A percentile compares a stretch with the other conserved stretches of the same genome.
phyloP scores from a whole-genome alignment of 2,888 invertebrate genomes.

The Horisme vitalbata region DNA sequence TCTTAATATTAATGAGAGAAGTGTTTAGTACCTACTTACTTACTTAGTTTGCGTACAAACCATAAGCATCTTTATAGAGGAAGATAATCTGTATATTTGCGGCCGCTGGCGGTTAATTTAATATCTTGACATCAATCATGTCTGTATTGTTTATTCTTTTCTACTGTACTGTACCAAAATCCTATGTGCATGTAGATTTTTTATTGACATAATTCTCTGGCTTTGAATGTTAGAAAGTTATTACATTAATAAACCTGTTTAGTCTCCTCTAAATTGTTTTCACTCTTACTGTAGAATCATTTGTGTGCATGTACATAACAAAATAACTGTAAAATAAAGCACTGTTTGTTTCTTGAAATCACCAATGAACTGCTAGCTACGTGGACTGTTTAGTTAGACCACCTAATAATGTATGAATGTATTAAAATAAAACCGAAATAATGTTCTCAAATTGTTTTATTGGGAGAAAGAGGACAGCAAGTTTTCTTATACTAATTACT shows the following conservation, averaged over 20 bases:
- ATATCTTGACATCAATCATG: conserved; percentile 45
- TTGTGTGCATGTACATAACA: conserved; percentile 64
- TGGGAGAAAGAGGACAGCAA: conserved; percentile 1
- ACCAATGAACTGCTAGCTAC: conserved; percentile 65
- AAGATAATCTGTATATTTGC: conserved; percentile 25
- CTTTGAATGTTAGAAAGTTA: conserved; percentile 48
- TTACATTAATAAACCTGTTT: conserved; percentile 27
- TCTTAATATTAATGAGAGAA: conserved; percentile 31
- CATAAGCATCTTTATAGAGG: conserved; percentile 12
- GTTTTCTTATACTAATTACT: background rate
- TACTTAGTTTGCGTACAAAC: conserved; percentile 32
- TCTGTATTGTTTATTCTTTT: conserved; percentile 42
- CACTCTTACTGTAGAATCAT: conserved; percentile 23
- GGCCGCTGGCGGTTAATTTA: conserved; percentile 69
- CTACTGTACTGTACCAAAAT: conserved; percentile 36
- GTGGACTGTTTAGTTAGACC: conserved; percentile 61
- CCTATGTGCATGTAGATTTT: conserved; percentile 48
- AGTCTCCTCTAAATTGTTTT: conserved; percentile 10
- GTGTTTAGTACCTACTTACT: conserved; percentile 18
- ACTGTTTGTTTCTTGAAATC: conserved; percentile 67
- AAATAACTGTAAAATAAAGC: conserved; percentile 54
- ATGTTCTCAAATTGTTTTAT: conserved; percentile 33
- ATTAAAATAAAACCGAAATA: conserved; percentile 73
- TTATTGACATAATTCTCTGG: conserved; percentile 39
- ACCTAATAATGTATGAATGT: conserved; percentile 72